Evolutionary conservation across 2,888 invertebrate species (phyloP), one percentile per base, ranked within the genome.

Genomic region (Epirrhoe alternata): DNA sequence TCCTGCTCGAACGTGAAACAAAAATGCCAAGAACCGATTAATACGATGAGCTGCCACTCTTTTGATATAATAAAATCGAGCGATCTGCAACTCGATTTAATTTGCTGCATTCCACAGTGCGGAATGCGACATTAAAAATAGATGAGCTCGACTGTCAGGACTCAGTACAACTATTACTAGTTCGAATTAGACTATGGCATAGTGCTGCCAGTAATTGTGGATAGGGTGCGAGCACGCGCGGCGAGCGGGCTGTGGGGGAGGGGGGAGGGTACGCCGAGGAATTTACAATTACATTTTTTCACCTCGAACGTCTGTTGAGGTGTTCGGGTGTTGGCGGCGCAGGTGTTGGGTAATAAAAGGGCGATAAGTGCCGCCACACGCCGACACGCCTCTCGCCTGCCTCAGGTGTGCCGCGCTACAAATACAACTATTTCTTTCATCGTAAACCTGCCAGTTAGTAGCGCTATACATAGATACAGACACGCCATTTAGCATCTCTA

Each of bases 231-330:
- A 65, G 61, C 61, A 57, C 61, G 61, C 57, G 66, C 61, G 54
- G 30, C 24, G 14, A 52, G 65, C 7, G 14, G 42, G 12, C 14
- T 8, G 45, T 12, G 52, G 30, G 17, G 35, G 7, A 33, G 8
- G 47, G 24, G 47, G 42, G n/a, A 38, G 60, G 59, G 63, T 56
- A 61, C 61, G 61, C 30, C 42, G 35, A 64, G 66, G 70, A 68
- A 68, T 71, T 60, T 68, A 71, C 70, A 71, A 71, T 71, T 71
- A 68, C 68, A 68, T 71, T 71, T 68, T 71, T 71, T 65, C 56
- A 63, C 66, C 66, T 66, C 66, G 35, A 56, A 56, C 63, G 67
- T 67, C 51, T 63, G 67, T 66, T 38, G 61, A 38, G 61, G 53
- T 58, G 66, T 60, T 63, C 55, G 16, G 56, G 62, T 50, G 58